Base-by-base conservation (phyloP, 92 coral and sea anemone genomes). In the Zoanthus sociatus region DNA sequence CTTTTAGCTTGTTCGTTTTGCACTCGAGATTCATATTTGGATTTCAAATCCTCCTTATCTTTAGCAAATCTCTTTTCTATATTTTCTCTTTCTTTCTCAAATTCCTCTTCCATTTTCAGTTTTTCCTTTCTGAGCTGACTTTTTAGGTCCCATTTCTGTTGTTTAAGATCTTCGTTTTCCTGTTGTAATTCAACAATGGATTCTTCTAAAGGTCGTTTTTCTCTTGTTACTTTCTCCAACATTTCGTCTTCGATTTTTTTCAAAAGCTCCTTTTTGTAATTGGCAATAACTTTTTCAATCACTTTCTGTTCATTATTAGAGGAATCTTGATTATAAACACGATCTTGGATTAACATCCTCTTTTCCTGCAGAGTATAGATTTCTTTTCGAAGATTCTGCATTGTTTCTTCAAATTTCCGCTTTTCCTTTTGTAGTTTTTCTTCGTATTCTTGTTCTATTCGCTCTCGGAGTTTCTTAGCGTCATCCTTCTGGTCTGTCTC, bases 171-270 rank as follows among this genome's bases (percentile, higher is more conserved):
- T 63, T 96, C 98, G 61, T 88, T 90, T 47, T 95, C 92, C 15
- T 16, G 75, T 82, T 93, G 94, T 21, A 95, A 78, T 42, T 96
- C 95, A 5, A 55, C 84, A n/a, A 93, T 90, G 45, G 92, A 83
- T 50, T 91, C 96, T 82, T 96, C 96, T 1, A 92, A 83, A 9
- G 95, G 92, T 71, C 86, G 90, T 76, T 91, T 89, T 76, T 96
- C 98, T 1, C 96, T 88, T 20, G 86, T 88, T 5, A 96, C 45
- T 37, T 90, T 90, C n/a, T 88, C 88, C 21, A 87, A 20, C 79
- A 94, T 85, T 73, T 96, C 96, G 74, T 92, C 98, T 58, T 95
- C 98, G 71, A 94, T 73, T 89, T 93, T 94, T 32, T 93, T 83
- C 44, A 94, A 72, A 71, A 94, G 78, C 78, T 94, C 98, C 86